Conservation (phyloP, 2,113 vertebrate genomes). For the Rhinoptilus africanus region DNA sequence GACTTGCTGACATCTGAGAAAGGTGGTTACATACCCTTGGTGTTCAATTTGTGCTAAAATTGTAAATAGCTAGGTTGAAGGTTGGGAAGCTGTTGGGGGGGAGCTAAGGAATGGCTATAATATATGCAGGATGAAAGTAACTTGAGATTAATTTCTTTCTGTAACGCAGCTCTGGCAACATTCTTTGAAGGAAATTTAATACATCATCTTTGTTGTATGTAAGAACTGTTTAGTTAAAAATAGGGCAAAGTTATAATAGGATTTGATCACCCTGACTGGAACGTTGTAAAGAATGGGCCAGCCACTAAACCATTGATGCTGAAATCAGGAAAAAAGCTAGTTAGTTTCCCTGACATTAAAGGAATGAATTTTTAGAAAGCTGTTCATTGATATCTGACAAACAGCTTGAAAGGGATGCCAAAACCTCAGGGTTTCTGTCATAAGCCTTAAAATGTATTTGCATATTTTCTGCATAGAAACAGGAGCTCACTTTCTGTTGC, state of each 20-base stretch:
- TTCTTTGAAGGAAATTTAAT: slow-evolving; percentile 33
- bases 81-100: not conserved
- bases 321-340: slow-evolving; percentile 37
- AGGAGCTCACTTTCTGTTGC: slow-evolving; percentile 22
- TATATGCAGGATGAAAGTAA: not conserved
- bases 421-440: slow-evolving; percentile 44
- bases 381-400: slow-evolving; percentile 45
- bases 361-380: not conserved
- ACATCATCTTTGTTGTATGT: not conserved
- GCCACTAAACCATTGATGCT: slow-evolving; percentile 5
- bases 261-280: slow-evolving; percentile 43
- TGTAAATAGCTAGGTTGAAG: not conserved
- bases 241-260: slow-evolving; percentile 32
- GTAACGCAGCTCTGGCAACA: not conserved
- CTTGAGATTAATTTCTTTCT: not conserved
- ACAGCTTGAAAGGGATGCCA: slow-evolving; percentile 64
- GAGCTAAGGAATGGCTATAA: not conserved
- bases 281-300: slow-evolving; percentile 29
- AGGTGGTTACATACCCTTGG: not conserved
- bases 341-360: slow-evolving; percentile 21
- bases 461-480: slow-evolving; percentile 58
- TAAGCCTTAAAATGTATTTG: slow-evolving; percentile 62
- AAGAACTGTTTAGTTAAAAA: slow-evolving; percentile 45
- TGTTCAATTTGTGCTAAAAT: not conserved
- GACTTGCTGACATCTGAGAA: not conserved